Base-by-base conservation (phyloP, 37 sponge, comb jelly and placozoan genomes). In the Geodia barretti region DNA sequence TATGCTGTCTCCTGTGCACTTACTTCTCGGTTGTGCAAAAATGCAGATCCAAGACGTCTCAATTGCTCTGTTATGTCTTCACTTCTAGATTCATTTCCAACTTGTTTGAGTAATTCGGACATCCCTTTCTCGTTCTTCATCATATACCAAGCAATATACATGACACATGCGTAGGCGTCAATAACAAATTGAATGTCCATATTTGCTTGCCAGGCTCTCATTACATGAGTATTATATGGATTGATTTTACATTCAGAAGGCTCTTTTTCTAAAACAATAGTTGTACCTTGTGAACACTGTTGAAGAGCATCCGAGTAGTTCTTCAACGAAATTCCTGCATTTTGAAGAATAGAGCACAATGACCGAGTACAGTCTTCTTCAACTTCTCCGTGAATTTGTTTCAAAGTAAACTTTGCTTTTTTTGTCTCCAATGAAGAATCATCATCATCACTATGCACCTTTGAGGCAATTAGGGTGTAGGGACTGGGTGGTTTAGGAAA, bases 121-220 rank as follows among this genome's bases (percentile, higher is more conserved):
- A 74, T 73, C 17, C 58, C 35, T 63, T 37, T 41, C 5, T 81
- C 82, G 28, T 62, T 71, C 39, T 81, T 81, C 62, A 72, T 73
- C 19, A 73, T 66, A 37, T 83, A 74, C 2, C 9, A 40, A 23
- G 83, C 75, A 59, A 71, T 26, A 31, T 81, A 81, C 72, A 71
- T 71, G 20, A 81, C 82, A 81, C 73, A 81, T 31, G 82, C 72
- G 60, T 81, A 72, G 9, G 80, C 70, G 60, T 74, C 58, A 26
- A 73, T 34, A 28, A 83, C 47, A 63, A 60, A 83, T 74, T 83
- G 76, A 39, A 83, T 63, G 43, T 83, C 84, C 84, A 83, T 82
- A 54, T 82, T 82, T 21, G 64, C 82, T 72, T 61, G 73, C 82
- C 82, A 82, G 23, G 73, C 74, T 59, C 17, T 38, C 37, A 82